Conservation (phyloP, 2,113 vertebrate genomes). For the Chloropsis hardwickii region DNA sequence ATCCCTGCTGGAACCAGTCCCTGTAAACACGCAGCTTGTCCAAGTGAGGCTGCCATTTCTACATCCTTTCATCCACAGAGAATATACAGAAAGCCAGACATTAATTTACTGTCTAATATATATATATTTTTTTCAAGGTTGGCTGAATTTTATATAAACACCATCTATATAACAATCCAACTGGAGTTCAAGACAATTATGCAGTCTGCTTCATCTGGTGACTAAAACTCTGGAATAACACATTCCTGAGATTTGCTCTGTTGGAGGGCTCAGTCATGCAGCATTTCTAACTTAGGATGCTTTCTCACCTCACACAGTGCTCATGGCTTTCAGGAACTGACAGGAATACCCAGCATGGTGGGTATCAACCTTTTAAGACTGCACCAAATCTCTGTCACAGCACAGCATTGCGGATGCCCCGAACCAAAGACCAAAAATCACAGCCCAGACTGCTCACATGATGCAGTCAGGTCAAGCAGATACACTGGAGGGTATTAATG, state of each 20-base stretch:
- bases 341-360: not conserved
- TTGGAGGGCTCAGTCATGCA: not conserved
- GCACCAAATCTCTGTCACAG: not conserved
- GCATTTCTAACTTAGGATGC: not conserved
- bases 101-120: not conserved
- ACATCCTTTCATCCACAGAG: not conserved
- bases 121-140: not conserved
- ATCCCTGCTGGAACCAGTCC: not conserved
- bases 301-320: not conserved
- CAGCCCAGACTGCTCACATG: fast-evolving
- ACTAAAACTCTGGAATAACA: not conserved
- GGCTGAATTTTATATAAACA: not conserved
- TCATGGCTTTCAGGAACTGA: not conserved
- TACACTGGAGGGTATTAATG: not conserved
- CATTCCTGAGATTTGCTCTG: not conserved
- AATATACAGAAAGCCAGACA: not conserved
- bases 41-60: not conserved
- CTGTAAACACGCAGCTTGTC: not conserved
- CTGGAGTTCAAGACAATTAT: not conserved
- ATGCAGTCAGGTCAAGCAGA: not conserved
- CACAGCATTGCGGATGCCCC: fast-evolving
- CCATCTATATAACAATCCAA: not conserved
- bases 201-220: not conserved
- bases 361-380: not conserved
- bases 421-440: not conserved